Percentiles rank a stretch among this genome's conserved stretches.
Conservation (phyloP, 2,113 vertebrate genomes). For the human region DNA sequence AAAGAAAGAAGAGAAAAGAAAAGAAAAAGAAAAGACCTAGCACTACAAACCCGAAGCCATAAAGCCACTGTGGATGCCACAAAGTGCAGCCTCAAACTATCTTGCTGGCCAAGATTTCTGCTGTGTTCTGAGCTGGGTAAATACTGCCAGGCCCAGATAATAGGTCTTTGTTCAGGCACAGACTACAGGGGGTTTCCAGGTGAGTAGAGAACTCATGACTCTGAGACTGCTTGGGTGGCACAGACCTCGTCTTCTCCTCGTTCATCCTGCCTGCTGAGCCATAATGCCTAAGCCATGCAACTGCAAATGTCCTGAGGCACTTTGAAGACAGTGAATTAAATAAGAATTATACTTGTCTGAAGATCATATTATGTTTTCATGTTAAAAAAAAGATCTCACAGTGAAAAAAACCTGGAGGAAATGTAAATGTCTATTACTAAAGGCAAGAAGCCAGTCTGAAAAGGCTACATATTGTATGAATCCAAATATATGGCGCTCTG, state of each 20-base stretch:
- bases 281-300: accelerated
- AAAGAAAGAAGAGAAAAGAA: not conserved
- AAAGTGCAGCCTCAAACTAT: not conserved
- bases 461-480: not conserved
- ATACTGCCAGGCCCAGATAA: not conserved
- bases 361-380: not conserved
- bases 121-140: not conserved
- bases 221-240: not conserved
- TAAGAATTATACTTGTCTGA: slow-evolving; percentile 9
- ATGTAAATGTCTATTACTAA: not conserved
- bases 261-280: not conserved
- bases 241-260: not conserved
- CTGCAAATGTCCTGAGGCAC: not conserved
- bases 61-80: not conserved
- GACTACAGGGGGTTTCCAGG: not conserved
- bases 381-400: not conserved
- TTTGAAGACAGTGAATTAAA: not conserved
- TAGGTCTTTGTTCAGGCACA: slow-evolving; percentile 20
- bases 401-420: not conserved
- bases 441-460: not conserved
- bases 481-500: too few relatives aligned
- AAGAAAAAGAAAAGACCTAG: not conserved
- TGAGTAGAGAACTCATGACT: not conserved
- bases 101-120: not conserved
- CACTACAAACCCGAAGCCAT: not conserved